phyloP scores from a whole-genome alignment of 2,888 invertebrate genomes.

The Hylaea fasciaria region DNA sequence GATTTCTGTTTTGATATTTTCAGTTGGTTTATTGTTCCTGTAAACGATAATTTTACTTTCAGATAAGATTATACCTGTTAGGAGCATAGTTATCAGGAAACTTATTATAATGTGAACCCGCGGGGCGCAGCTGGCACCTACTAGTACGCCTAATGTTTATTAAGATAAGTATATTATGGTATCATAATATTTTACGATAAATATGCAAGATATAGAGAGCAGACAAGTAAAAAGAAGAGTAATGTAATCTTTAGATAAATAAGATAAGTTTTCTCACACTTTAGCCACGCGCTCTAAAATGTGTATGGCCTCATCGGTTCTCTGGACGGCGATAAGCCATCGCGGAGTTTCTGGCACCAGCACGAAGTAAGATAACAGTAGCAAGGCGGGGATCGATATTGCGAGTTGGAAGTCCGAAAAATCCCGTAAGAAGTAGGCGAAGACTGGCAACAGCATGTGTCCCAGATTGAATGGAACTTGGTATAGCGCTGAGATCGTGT shows the following conservation, averaged over 20 bases:
- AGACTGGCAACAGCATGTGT: conserved; percentile 86
- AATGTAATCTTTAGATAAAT: not conserved
- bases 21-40: conserved; percentile 80
- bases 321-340: conserved; percentile 90
- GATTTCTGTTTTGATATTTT: conserved; percentile 72
- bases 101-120: too few relatives aligned
- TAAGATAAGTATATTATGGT: too few relatives aligned
- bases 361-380: conserved; percentile 87
- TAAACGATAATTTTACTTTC: conserved; percentile 38
- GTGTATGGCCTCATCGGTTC: conserved; percentile 86
- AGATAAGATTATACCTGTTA: not conserved
- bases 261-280: conserved; percentile 56
- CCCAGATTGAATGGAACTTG: conserved; percentile 89
- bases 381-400: conserved; percentile 84
- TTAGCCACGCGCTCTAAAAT: conserved; percentile 88
- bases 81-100: too few relatives aligned
- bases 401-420: conserved; percentile 88
- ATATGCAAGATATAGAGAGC: not conserved
- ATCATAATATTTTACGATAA: too few relatives aligned
- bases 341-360: conserved; percentile 91
- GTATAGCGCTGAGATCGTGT: conserved; percentile 86
- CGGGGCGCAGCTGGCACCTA: too few relatives aligned
- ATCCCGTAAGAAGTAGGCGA: conserved; percentile 87
- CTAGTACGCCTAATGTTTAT: too few relatives aligned
- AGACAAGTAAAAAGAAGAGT: not conserved